Conservation (phyloP, 2,113 vertebrate genomes). For the Sinocyclocheilus grahami region DNA sequence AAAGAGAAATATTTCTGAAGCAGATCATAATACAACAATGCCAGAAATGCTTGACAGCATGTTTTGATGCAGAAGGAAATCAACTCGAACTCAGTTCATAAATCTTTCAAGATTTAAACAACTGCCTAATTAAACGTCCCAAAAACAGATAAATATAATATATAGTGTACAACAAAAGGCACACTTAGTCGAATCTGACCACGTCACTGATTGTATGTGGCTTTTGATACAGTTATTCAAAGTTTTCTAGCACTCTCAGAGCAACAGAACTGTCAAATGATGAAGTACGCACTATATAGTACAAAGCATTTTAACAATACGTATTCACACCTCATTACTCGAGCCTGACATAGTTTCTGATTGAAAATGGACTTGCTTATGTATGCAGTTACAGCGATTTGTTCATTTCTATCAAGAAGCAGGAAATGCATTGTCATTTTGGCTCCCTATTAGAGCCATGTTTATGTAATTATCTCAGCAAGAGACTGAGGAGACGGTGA, state of each 20-base stretch:
- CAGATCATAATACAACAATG: neutral
- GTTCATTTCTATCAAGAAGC: constrained; percentile 55
- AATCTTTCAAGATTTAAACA: constrained; percentile 5
- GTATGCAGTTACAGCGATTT: constrained; percentile 49
- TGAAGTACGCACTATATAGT: too few species aligned
- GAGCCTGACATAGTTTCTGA: constrained; percentile 14
- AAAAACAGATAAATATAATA: neutral
- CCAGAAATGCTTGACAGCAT: neutral
- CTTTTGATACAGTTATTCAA: constrained; percentile 2
- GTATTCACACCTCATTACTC: neutral
- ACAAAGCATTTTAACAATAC: neutral
- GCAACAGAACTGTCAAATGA: too few species aligned
- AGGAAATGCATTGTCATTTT: constrained; percentile 50
- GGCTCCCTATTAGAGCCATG: constrained; percentile 61
- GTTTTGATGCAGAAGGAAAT: neutral
- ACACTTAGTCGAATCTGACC: neutral
- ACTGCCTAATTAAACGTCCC: constrained; percentile 4
- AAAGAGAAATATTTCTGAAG: neutral
- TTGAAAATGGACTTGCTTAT: constrained; percentile 27
- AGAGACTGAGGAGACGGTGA: constrained; percentile 49
- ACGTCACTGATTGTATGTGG: neutral
- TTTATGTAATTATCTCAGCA: constrained; percentile 65
- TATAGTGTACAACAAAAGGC: constrained; percentile 16
- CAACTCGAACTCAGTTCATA: neutral
- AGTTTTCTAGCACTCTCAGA: too few species aligned